Percentiles rank a stretch among this genome's conserved stretches.
Evolutionary conservation across 2,797 vertebrate species (phyloP).

Genomic region (Poecilia wingei): DNA sequence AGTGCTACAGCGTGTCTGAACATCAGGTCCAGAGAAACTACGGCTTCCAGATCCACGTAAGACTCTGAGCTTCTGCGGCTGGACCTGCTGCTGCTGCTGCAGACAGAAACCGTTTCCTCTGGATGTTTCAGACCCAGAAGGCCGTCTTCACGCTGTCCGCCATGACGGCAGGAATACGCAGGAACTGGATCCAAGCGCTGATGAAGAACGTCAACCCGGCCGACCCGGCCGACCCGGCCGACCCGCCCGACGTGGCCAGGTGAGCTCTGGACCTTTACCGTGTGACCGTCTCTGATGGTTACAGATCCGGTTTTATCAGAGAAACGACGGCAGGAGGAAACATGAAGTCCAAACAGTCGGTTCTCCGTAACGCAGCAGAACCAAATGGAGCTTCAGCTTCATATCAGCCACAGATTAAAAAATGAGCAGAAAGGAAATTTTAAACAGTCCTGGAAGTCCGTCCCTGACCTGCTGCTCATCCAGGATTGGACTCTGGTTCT

Average conservation of each 20-base stretch:
- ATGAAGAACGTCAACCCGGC: slow-evolving; percentile 68
- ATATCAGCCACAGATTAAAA: background rate
- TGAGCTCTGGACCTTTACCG: slow-evolving; percentile 13
- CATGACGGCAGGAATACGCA: slow-evolving; percentile 79
- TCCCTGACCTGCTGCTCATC: background rate
- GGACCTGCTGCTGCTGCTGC: rapidly evolving
- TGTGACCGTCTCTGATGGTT: background rate
- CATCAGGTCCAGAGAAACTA: slow-evolving; percentile 76
- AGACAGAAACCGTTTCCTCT: background rate
- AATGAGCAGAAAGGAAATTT: background rate
- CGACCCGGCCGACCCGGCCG: slow-evolving; percentile 39
- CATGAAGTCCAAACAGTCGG: background rate
- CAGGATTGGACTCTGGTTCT: background rate
- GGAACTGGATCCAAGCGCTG: slow-evolving; percentile 80
- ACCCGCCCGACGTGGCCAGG: slow-evolving; percentile 73
- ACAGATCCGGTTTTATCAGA: background rate
- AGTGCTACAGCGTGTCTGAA: slow-evolving; percentile 72
- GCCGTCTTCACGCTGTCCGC: slow-evolving; percentile 70
- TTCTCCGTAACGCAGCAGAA: too few relatives aligned
- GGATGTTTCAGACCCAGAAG: slow-evolving; percentile 57
- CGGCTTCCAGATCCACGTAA: slow-evolving; percentile 79
- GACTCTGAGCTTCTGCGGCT: background rate
- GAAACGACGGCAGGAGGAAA: background rate
- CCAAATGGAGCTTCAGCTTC: too few relatives aligned
- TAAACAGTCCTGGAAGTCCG: background rate